Conservation (phyloP, 2,113 vertebrate genomes). For the Catharus minimus region DNA sequence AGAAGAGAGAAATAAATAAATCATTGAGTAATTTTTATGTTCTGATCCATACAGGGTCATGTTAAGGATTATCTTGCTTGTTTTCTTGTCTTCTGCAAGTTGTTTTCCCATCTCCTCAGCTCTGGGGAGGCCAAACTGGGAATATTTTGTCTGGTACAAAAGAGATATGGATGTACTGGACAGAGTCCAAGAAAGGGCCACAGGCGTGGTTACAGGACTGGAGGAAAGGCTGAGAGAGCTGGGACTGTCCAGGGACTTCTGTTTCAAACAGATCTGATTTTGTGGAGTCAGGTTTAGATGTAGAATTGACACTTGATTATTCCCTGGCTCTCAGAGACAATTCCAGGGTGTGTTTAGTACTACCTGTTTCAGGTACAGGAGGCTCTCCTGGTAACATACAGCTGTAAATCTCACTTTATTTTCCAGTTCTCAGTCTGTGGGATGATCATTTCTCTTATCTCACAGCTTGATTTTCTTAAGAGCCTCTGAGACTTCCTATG, state of each 20-base stretch:
- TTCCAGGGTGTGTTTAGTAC: background rate
- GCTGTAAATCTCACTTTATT: background rate
- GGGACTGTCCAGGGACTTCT: background rate
- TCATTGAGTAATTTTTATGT: background rate
- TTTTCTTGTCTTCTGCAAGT: background rate
- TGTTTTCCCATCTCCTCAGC: background rate
- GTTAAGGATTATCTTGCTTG: background rate
- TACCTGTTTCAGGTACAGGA: background rate
- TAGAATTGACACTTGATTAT: background rate
- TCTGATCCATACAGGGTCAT: background rate
- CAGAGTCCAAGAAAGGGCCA: background rate
- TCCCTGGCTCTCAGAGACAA: background rate
- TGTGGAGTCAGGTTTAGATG: background rate
- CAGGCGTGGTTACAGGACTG: background rate
- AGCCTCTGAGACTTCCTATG: background rate
- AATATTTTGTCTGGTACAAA: background rate
- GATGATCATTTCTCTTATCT: background rate
- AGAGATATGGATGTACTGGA: background rate
- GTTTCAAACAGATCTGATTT: background rate
- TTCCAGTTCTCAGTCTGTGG: background rate
- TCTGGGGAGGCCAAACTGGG: background rate
- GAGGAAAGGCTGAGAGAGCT: background rate
- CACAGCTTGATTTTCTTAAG: slow-evolving; percentile 12
- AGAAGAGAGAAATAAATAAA: background rate
- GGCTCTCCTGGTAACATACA: background rate